Percentiles rank a stretch among this genome's conserved stretches.
Evolutionary conservation across 2,888 invertebrate species (phyloP).

Genomic region (Margaritifera margaritifera): DNA sequence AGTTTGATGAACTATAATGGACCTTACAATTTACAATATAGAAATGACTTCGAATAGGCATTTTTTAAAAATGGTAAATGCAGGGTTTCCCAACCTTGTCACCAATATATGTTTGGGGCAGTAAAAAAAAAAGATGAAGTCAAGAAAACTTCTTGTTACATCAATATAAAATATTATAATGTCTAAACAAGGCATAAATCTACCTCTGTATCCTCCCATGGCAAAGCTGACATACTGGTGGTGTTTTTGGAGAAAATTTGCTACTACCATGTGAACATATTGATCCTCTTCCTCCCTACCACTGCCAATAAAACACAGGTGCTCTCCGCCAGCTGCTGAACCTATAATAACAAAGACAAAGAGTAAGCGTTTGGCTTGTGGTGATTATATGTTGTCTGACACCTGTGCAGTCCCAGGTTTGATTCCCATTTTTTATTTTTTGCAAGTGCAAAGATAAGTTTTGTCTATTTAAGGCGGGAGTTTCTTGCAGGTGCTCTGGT

Average conservation of each 20-base stretch:
- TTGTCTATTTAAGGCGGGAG: neutral
- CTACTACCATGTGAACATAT: conserved; percentile 98
- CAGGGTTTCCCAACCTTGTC: too few species aligned
- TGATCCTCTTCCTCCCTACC: conserved; percentile 89
- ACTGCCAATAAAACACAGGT: conserved; percentile 84
- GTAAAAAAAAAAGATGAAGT: too few species aligned
- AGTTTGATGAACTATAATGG: too few species aligned
- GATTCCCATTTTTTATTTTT: neutral
- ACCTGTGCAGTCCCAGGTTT: neutral
- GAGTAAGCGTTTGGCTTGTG: neutral
- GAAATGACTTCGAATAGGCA: too few species aligned
- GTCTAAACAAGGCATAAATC: neutral
- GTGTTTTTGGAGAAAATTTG: conserved; percentile 94
- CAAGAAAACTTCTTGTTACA: too few species aligned
- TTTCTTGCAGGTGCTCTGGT: too few species aligned
- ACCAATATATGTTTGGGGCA: too few species aligned
- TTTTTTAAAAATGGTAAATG: too few species aligned
- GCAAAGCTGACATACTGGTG: conserved; percentile 93
- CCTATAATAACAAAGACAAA: conserved; percentile 76
- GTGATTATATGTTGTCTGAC: too few species aligned
- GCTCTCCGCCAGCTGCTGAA: conserved; percentile 78
- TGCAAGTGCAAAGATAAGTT: neutral
- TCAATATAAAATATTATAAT: too few species aligned
- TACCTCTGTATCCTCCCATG: conserved; percentile 86
- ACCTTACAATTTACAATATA: too few species aligned